Base-by-base conservation (phyloP, 1,140 invertebrate genomes). In the Drosophila trapezifrons region DNA sequence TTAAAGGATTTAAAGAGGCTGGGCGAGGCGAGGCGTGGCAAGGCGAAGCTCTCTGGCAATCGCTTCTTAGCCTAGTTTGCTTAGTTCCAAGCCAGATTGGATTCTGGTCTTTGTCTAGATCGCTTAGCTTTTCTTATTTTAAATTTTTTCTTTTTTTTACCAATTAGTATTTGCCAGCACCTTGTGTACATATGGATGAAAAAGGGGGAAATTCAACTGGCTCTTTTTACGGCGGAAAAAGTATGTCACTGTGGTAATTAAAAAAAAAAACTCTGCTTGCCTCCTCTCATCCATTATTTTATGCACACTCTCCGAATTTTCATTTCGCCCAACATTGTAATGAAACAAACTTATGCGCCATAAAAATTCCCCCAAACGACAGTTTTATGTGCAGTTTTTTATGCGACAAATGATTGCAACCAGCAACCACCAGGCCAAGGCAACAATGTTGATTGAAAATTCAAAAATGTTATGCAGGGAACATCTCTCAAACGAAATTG, bases 1-100 rank as follows among this genome's bases (percentile, higher is more conserved):
- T 71, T 71, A 32, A 72, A 72, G 69, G 69, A 72, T 45, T 71
- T 72, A 71, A 72, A 71, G 49, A 15, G 65, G 25, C 37, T 18
- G 12, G 2, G 12, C n/a, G 4, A 12, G 3, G 12, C n/a, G 4
- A 8, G 15, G 10, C 12, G 12, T 1, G 3, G n/a, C 27, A 12
- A 13, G 47, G 10, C 27, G 9, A 12, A 2, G 9, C 15, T 27
- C n/a, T 8, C 10, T 22, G 29, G 29, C 45, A 67, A 67, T 67
- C 59, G 59, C 45, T 35, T 52, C 62, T 69, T 69, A 69, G 46
- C 65, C 65, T 46, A 43, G 65, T 43, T 69, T 37, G 25, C 12
- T 13, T 13, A 35, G 27, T 67, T 25, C 22, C 37, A 66, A 66
- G 58, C 32, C 56, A 40, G 25, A 37, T 43, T 40, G 54, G 17